Base-by-base conservation (phyloP, 1,140 invertebrate species). In the Zophobas atratus region DNA sequence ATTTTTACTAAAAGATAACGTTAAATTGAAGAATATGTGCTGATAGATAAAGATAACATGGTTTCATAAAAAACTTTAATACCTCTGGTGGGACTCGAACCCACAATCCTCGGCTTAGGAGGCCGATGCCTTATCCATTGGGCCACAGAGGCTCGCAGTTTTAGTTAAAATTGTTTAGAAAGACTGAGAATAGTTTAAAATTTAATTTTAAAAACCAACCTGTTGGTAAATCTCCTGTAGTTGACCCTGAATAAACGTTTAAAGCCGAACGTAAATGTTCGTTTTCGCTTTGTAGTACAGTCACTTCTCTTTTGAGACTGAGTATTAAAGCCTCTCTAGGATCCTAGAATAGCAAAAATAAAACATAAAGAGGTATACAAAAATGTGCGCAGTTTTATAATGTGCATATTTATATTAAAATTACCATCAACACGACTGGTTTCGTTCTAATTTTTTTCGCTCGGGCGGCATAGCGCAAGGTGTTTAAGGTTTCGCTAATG, bases 361-460 rank as follows among this genome's bases (percentile, higher is more conserved):
- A 20, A 55, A 20, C 1, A 77, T 33, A 49, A 71, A 32, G 3
- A 20, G 20, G 6, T 60, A 20, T 1, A 60, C 33, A 60, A 41
- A 43, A 75, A 75, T 60, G 6, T 1, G 3, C 32, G 57, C 2
- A 63, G 6, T 5, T 20, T 2, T 6, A 6, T 4, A 51, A 20
- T 20, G 20, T 20, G 20, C 20, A 20, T 20, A 20, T 20, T 20
- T 20, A 20, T 20, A 20, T 41, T 63, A 67, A 41, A 85, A 89
- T 90, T 88, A 96, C 96, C 96, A 98, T 98, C 86, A 96, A 92
- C n/a, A 97, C 92, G 49, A 97, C 91, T 0, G 96, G 96, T 85
- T 97, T 97, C 0, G 95, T 96, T 82, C 93, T 92, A 72, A 97
- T 97, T 84, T 92, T 93, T 87, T 97, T 97, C 0, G 96, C 95